These are phyloP conservation scores for Oreortyx pictus DNA, from an alignment of 2,797 vertebrate species.

Conservation along the genomic window DNA sequence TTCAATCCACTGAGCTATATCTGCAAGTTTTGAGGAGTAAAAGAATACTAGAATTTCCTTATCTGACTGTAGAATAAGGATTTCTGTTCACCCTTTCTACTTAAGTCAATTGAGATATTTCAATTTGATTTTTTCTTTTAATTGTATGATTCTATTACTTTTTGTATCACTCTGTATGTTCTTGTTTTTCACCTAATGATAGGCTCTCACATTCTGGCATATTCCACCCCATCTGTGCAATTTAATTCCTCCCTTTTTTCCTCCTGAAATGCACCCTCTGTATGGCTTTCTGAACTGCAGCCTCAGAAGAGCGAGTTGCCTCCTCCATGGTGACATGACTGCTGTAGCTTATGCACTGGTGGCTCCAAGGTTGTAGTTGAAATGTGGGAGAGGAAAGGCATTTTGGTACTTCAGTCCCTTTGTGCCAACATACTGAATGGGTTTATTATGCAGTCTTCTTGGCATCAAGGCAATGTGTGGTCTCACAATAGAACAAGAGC, in stretches of 20 bases:
- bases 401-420: background rate
- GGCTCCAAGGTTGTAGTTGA: background rate
- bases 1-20: background rate
- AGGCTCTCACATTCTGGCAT: background rate
- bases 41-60: background rate
- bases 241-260: background rate
- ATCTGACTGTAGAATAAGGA: background rate
- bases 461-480: conserved; percentile 16
- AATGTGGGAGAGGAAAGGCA: background rate
- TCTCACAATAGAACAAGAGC: conserved; percentile 50
- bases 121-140: background rate
- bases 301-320: background rate
- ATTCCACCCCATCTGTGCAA: background rate
- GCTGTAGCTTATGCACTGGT: background rate
- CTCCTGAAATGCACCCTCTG: background rate
- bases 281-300: background rate
- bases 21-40: background rate
- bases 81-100: background rate
- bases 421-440: background rate
- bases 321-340: fast-evolving
- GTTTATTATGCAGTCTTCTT: conserved; percentile 22
- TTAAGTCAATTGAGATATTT: background rate
- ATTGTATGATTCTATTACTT: background rate
- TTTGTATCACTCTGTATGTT: background rate
- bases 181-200: background rate